phyloP scores from a whole-genome alignment of 1,140 invertebrate genomes.

The Radopholus similis region DNA sequence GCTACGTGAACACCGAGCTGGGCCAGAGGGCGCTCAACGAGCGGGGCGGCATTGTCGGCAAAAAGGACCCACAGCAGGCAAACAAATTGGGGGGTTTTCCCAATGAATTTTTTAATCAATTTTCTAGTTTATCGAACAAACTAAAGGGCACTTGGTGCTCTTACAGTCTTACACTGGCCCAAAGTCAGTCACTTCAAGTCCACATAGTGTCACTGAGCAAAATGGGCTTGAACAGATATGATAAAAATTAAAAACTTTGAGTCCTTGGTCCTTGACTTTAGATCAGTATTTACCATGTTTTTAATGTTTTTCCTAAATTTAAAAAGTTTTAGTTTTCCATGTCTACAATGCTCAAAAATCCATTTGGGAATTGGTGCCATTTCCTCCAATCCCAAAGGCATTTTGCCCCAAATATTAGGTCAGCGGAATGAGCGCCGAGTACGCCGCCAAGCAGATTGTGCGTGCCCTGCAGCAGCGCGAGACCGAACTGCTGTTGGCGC shows the following conservation, averaged over 20 bases:
- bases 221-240: no score
- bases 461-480: constrained; percentile 4
- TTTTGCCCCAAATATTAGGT: neutral
- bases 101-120: constrained; percentile 21
- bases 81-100: no score
- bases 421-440: constrained; percentile 11
- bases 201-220: no score
- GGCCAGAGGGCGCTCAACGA: constrained; percentile 37
- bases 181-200: no score
- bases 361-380: no score
- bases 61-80: constrained; percentile 43
- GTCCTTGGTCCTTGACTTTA: no score
- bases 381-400: no score
- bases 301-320: neutral
- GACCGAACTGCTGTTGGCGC: constrained; percentile 27
- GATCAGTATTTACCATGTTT: no score
- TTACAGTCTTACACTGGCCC: neutral
- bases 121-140: neutral
- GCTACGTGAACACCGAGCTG: constrained; percentile 52
- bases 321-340: neutral
- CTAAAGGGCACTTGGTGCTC: neutral
- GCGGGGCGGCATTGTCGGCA: constrained; percentile 32
- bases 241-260: no score
- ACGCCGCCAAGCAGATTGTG: constrained; percentile 14
- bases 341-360: no score